Base-by-base conservation (phyloP, 2,113 vertebrate species). In the Trogon surrucura region DNA sequence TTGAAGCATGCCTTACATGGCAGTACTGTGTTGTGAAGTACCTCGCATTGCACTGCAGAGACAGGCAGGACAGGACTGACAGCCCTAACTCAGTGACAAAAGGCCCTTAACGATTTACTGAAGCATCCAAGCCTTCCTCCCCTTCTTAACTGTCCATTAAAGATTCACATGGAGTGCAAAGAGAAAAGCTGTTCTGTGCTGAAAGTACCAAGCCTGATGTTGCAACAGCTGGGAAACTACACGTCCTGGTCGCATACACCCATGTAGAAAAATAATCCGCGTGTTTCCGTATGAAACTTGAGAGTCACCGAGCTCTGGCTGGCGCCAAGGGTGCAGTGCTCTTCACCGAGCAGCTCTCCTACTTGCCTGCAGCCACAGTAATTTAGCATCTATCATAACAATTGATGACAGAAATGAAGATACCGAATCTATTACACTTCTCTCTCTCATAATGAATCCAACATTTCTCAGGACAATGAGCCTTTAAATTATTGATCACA, bases 401-500 rank as follows among this genome's bases (percentile, higher is more conserved):
- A 92, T 3, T 78, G 69, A 93, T 83, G 66, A 32, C 29, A 32
- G 44, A 95, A 83, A 89, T 89, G 87, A 95, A 96, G 95, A 79
- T 73, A 88, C 82, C 26, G 64, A 87, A 93, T 34, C 54, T 70
- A 53, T 69, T 57, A 80, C 70, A 80, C 70, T 93, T 80, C 9
- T 79, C 66, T 90, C 92, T 73, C 57, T 54, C 74, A 41, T 81
- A 89, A 96, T 70, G n/a, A 97, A 94, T 86, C 94, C 67, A 95
- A 54, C 67, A 70, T 91, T 95, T 94, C 90, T 96, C 70, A 94
- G 83, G 80, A 96, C 85, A 93, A 73, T 29, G 47, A 94, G 29
- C 23, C 81, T 95, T 96, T 93, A 92, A 94, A 96, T 91, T 88
- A 91, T 75, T 78, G 71, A 96, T 80, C 34, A 3, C 25, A 44